Conservation (phyloP, 2,888 invertebrate species). For the Hypercompe scribonia region DNA sequence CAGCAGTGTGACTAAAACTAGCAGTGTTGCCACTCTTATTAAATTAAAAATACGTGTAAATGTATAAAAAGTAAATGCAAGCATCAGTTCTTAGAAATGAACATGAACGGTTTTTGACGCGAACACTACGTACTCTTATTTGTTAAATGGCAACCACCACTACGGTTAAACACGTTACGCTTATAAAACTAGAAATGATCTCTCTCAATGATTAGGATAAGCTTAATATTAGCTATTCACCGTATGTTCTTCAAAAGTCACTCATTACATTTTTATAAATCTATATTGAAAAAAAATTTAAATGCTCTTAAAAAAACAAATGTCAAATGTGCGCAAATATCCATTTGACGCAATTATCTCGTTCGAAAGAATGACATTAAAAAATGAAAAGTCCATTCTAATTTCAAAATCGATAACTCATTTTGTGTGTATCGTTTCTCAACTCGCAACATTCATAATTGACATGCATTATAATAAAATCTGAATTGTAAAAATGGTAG, state of each 20-base stretch:
- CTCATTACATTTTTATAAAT: conserved; percentile 16
- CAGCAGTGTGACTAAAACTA: conserved; percentile 7
- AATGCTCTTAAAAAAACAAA: neutral
- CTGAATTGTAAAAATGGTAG: conserved; percentile 11
- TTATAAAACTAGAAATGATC: conserved; percentile 78
- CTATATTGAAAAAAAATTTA: neutral
- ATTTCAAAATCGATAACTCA: neutral
- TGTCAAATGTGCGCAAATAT: neutral
- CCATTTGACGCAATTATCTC: neutral
- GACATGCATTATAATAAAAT: conserved; percentile 33
- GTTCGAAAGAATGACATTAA: neutral
- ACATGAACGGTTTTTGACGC: conserved; percentile 45
- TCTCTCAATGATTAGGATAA: conserved; percentile 78
- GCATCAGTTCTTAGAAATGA: conserved; percentile 70
- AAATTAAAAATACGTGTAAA: conserved; percentile 58
- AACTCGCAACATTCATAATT: conserved; percentile 33
- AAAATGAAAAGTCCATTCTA: neutral
- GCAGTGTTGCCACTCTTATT: conserved; percentile 35
- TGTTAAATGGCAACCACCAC: conserved; percentile 71
- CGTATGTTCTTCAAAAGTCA: conserved; percentile 44
- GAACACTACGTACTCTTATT: conserved; percentile 51
- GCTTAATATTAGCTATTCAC: conserved; percentile 57
- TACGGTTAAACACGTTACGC: conserved; percentile 66
- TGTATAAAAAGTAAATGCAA: conserved; percentile 77
- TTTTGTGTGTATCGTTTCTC: neutral